phyloP scores from a whole-genome alignment of 2,113 vertebrate species.

The Elgaria multicarinata region DNA sequence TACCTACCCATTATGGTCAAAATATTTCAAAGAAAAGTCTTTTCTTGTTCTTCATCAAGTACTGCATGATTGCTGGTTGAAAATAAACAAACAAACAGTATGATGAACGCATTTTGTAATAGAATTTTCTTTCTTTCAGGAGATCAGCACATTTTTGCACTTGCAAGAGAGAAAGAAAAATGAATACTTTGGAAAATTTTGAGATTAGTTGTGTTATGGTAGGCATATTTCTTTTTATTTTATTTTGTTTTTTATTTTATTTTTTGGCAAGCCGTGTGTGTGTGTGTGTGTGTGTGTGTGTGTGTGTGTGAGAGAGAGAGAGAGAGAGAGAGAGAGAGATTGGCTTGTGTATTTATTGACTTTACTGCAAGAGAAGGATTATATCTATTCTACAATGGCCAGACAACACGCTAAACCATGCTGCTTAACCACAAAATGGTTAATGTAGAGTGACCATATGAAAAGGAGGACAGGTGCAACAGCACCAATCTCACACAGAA shows the following conservation, averaged over 20 bases:
- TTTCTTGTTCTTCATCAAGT: background rate
- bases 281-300: too few species aligned
- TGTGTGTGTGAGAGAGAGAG: background rate
- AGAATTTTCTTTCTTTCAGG: background rate
- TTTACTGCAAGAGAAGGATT: too few species aligned
- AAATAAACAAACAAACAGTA: constrained; percentile 4
- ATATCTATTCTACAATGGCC: too few species aligned
- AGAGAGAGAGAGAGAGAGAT: background rate
- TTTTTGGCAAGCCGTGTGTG: background rate
- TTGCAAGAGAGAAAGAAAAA: background rate
- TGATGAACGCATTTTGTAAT: background rate
- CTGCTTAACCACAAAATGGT: too few species aligned
- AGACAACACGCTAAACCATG: too few species aligned
- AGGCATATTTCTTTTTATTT: background rate
- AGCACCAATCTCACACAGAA: too few species aligned
- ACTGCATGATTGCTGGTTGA: background rate
- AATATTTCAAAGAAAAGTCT: constrained; percentile 11
- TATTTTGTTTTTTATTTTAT: background rate
- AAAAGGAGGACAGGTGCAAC: too few species aligned
- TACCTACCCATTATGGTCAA: constrained; percentile 1
- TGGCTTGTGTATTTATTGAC: background rate
- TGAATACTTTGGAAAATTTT: background rate
- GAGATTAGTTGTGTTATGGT: background rate
- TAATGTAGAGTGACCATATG: too few species aligned
- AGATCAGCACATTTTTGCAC: background rate